phyloP scores from a whole-genome alignment of 64 coral and sea anemone species.

The Stylophora pistillata region DNA sequence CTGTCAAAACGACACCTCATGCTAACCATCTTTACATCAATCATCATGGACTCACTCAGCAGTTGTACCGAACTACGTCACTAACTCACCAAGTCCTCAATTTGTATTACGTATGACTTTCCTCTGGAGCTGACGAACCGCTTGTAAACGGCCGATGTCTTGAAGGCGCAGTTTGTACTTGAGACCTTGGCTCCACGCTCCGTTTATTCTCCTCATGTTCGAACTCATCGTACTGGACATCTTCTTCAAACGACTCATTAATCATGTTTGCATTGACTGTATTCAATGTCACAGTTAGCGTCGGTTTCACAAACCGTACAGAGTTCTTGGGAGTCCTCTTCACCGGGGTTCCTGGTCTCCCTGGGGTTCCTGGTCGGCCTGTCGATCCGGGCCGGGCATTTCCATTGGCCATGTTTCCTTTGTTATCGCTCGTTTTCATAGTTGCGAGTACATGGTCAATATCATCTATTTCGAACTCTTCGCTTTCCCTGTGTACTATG shows the following conservation, averaged over 20 bases:
- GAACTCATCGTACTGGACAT: constrained; percentile 30
- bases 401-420: constrained; percentile 44
- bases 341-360: constrained; percentile 79
- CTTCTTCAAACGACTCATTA: constrained; percentile 57
- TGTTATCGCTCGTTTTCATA: constrained; percentile 38
- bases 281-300: constrained; percentile 75
- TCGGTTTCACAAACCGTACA: constrained; percentile 91
- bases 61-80: not conserved
- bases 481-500: constrained; percentile 33
- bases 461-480: constrained; percentile 71
- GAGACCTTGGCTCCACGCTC: too few species aligned
- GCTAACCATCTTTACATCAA: not conserved
- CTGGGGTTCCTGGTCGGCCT: not conserved
- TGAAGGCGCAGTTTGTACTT: not conserved
- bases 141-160: not conserved
- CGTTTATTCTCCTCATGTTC: not conserved
- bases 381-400: not conserved
- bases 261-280: constrained; percentile 31
- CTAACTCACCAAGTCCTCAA: constrained; percentile 22
- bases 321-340: constrained; percentile 50
- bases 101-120: not conserved
- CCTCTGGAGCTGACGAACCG: not conserved
- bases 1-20: too few species aligned
- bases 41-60: not conserved
- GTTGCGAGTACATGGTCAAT: constrained; percentile 65